Conservation (phyloP, 2,888 invertebrate species). For the Epistrophella euchroma region DNA sequence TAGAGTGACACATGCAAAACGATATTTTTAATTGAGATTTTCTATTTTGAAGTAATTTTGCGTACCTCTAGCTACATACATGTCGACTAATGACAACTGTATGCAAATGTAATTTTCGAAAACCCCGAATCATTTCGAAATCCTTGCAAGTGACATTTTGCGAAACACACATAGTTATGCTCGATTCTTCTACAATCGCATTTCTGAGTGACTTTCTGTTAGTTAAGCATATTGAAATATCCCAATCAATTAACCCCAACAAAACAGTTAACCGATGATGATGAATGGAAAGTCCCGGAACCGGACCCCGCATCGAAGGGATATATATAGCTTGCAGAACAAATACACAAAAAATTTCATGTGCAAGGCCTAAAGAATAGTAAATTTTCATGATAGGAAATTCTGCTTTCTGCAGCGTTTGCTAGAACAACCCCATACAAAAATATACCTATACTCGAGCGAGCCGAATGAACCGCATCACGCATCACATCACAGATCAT, state of each 20-base stretch:
- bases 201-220: constrained; percentile 7
- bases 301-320: constrained; percentile 20
- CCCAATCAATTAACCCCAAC: constrained; percentile 70
- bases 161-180: background rate
- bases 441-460: constrained; percentile 10
- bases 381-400: constrained; percentile 67
- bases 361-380: constrained; percentile 65
- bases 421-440: constrained; percentile 53
- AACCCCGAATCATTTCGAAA: background rate
- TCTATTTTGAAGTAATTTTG: background rate
- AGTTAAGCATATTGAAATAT: constrained; percentile 43
- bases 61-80: background rate
- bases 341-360: constrained; percentile 39
- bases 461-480: constrained; percentile 41
- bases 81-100: background rate
- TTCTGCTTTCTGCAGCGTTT: constrained; percentile 56
- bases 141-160: constrained; percentile 47
- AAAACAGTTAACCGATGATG: constrained; percentile 39
- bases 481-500: constrained; percentile 75
- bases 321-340: constrained; percentile 17
- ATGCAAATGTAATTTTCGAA: background rate
- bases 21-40: background rate
- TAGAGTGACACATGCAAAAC: no score
- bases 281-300: constrained; percentile 55
- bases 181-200: background rate